Percentiles rank a stretch among this genome's conserved stretches.
phyloP scores from a whole-genome alignment of 1,140 invertebrate species.

The Meloidogyne hapla region DNA sequence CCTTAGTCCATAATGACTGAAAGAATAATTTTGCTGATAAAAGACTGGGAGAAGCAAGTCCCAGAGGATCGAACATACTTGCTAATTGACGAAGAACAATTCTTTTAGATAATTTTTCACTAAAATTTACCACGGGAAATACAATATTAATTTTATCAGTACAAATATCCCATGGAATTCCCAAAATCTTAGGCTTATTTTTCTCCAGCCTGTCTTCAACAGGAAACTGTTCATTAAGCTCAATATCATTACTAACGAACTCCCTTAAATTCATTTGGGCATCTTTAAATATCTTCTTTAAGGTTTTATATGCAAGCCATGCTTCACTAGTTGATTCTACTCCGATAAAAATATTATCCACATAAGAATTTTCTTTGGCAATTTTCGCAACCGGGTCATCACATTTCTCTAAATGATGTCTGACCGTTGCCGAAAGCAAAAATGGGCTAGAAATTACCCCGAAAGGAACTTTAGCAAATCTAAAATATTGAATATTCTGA shows the following conservation, averaged over 20 bases:
- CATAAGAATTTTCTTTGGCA: not conserved
- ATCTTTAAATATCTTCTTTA: not conserved
- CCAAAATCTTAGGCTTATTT: not conserved
- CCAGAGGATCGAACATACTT: slow-evolving; percentile 11
- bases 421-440: slow-evolving; percentile 32
- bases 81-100: not conserved
- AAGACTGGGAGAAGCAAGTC: not conserved
- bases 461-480: slow-evolving; percentile 40
- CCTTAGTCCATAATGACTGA: not conserved
- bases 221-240: not conserved
- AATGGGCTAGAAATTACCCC: slow-evolving; percentile 37
- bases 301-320: not conserved
- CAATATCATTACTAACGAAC: not conserved
- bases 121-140: not conserved
- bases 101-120: not conserved
- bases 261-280: slow-evolving; percentile 19
- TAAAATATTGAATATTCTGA: slow-evolving; percentile 19
- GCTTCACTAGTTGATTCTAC: not conserved
- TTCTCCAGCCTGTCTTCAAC: not conserved
- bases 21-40: not conserved
- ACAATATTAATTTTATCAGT: not conserved
- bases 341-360: not conserved
- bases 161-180: slow-evolving; percentile 3
- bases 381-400: too few species aligned
- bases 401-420: slow-evolving; percentile 25